Conservation (phyloP, 2,888 invertebrate species). For the Athetis lepigone region DNA sequence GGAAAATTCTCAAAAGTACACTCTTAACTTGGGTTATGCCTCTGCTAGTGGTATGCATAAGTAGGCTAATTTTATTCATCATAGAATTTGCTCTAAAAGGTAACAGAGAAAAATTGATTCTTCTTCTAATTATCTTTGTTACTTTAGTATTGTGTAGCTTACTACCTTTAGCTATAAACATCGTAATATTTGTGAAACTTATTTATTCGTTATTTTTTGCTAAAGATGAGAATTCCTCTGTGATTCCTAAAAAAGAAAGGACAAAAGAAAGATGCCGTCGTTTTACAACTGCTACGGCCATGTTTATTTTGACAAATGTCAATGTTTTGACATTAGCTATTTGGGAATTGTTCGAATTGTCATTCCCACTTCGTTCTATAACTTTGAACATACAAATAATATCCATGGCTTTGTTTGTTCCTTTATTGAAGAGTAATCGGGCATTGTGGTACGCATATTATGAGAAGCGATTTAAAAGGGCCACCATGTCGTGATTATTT, state of each 20-base stretch:
- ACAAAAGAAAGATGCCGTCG: slow-evolving; percentile 7
- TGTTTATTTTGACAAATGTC: slow-evolving; percentile 25
- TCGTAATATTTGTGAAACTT: slow-evolving; percentile 21
- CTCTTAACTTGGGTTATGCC: slow-evolving; percentile 23
- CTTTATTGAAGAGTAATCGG: slow-evolving; percentile 23
- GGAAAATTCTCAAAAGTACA: slow-evolving; percentile 11
- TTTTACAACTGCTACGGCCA: not conserved
- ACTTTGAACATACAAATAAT: slow-evolving; percentile 20
- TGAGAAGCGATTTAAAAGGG: not conserved
- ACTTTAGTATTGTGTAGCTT: not conserved
- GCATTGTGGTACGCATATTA: slow-evolving; percentile 21
- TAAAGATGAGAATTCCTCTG: not conserved
- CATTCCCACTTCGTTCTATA: slow-evolving; percentile 5
- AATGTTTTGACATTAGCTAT: slow-evolving; percentile 10
- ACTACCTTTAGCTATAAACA: slow-evolving; percentile 7
- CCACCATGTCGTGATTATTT: not conserved
- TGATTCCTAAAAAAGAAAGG: not conserved
- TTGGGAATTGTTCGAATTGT: slow-evolving; percentile 25
- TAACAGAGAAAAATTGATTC: not conserved
- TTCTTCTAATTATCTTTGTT: fast-evolving
- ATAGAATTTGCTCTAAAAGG: not conserved
- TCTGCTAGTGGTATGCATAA: not conserved
- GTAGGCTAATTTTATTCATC: not conserved
- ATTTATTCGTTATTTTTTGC: slow-evolving; percentile 6
- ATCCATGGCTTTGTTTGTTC: slow-evolving; percentile 20